These are phyloP conservation scores for Choristoneura fumiferana DNA, from an alignment of 1,140 invertebrate species.

Conservation along the genomic window DNA sequence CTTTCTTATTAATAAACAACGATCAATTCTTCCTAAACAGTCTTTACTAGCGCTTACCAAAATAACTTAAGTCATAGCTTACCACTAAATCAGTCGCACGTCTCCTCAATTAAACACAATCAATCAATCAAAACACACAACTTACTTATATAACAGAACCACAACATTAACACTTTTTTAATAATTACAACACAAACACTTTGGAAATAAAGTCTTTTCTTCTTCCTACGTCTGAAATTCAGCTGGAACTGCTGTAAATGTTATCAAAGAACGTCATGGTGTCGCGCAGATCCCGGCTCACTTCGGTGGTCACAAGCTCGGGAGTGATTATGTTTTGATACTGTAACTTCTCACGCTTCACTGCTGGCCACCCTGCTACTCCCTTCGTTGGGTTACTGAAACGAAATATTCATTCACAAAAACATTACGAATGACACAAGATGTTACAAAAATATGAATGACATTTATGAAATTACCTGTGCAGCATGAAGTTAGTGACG, in stretches of 20 bases:
- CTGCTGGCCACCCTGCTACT: conserved; percentile 29
- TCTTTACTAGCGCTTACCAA: too few relatives aligned
- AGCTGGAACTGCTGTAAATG: conserved; percentile 35
- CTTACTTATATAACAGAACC: too few relatives aligned
- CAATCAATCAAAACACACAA: too few relatives aligned
- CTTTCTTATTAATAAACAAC: too few relatives aligned
- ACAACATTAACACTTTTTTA: too few relatives aligned
- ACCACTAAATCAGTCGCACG: conserved; percentile 7
- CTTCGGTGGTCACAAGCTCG: conserved; percentile 21
- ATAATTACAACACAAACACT: too few relatives aligned
- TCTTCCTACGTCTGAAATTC: conserved; percentile 13
- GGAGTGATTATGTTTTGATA: conserved; percentile 42
- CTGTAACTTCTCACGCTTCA: conserved; percentile 18
- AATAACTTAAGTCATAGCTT: too few relatives aligned
- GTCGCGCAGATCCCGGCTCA: conserved; percentile 30
- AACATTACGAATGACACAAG: too few relatives aligned
- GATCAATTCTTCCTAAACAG: too few relatives aligned
- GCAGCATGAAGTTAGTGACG: conserved; percentile 46
- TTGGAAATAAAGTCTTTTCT: too few relatives aligned
- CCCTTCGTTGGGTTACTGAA: conserved; percentile 38
- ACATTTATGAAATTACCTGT: conserved; percentile 35
- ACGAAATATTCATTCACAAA: conserved; percentile 16
- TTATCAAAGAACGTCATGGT: conserved; percentile 46
- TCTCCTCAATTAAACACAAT: too few relatives aligned
- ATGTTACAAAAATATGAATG: not conserved